Base-by-base conservation (phyloP, 2,888 invertebrate species). In the Phlogophora meticulosa region DNA sequence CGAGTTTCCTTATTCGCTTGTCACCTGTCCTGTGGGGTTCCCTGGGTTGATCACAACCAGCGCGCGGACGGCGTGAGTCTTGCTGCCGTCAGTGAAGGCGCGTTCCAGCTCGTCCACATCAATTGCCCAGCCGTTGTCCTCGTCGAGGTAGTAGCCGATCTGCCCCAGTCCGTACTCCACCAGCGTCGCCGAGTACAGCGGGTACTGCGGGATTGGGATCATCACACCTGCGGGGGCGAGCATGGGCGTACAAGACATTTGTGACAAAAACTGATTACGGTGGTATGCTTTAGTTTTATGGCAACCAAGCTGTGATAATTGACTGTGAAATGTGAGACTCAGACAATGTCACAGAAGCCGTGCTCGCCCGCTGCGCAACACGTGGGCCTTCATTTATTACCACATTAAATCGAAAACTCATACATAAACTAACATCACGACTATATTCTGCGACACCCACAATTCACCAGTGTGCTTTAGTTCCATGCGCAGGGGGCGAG, bases 201-300 rank as follows among this genome's bases (percentile, higher is more conserved):
- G 99, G 94, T 99, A 99, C 91, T 99, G 99, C 0, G 99, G 99
- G 88, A 99, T 99, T 0, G 99, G 99, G 80, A 99, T 98, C 98
- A 99, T 97, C 9, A 99, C 97, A 5, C 99, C 99, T 73, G 96
- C 13, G 20, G 5, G n/a, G n/a, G n/a, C n/a, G n/a, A n/a, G n/a
- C n/a, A n/a, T n/a, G n/a, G n/a, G n/a, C n/a, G n/a, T n/a, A n/a
- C n/a, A n/a, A n/a, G n/a, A n/a, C n/a, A n/a, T n/a, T n/a, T n/a
- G n/a, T n/a, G n/a, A n/a, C n/a, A n/a, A n/a, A n/a, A n/a, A n/a
- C n/a, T n/a, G n/a, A n/a, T n/a, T n/a, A n/a, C n/a, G n/a, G n/a
- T n/a, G n/a, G n/a, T n/a, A n/a, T n/a, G n/a, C n/a, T n/a, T n/a
- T n/a, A n/a, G n/a, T n/a, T n/a, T n/a, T n/a, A n/a, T n/a, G n/a